Evolutionary conservation across 2,113 vertebrate genomes (phyloP), one percentile per base, ranked within the genome.

Genomic region (Meriones unguiculatus): DNA sequence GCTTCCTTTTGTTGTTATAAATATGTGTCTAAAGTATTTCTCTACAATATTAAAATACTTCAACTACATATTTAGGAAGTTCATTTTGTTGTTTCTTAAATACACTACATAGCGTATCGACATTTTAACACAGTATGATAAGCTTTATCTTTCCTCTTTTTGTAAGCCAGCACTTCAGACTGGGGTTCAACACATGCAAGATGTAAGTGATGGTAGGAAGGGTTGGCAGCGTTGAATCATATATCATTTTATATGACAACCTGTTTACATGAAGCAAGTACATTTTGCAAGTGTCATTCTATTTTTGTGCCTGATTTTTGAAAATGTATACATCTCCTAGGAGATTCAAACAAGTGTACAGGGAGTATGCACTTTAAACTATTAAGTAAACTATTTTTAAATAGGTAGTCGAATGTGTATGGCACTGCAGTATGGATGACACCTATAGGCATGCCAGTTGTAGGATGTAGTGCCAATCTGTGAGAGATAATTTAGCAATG

Each of bases 401-500:
- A 97, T 81, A 85, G 80, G 89, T 92, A 95, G 87, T 89, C 97
- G 41, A 67, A 90, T 92, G 80, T 96, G 94, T 96, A 95, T 22
- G 90, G 65, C 14, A 0, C 64, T 96, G 94, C 94, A 91, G 85
- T 90, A 90, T 97, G 97, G 87, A 95, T 84, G 92, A 67, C 97
- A 97, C 54, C 80, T 67, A 30, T 52, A 82, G 76, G 80, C 81
- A 97, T 97, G 97, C 97, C 90, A 92, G 97, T 95, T 93, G 77
- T 86, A 77, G 93, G 87, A 93, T 50, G 91, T 46, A 13, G 1
- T 85, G 97, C 97, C 98, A 98, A 5, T 87, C 96, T 98, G 95
- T 94, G 91, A 91, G 97, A 98, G 98, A 97, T 97, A 97, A 97
- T 92, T 97, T 97, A 98, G 97, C 97, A 95, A 96, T 24, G 95